Base-by-base conservation (phyloP, 2,888 invertebrate species). In the Amphipoea lucens region DNA sequence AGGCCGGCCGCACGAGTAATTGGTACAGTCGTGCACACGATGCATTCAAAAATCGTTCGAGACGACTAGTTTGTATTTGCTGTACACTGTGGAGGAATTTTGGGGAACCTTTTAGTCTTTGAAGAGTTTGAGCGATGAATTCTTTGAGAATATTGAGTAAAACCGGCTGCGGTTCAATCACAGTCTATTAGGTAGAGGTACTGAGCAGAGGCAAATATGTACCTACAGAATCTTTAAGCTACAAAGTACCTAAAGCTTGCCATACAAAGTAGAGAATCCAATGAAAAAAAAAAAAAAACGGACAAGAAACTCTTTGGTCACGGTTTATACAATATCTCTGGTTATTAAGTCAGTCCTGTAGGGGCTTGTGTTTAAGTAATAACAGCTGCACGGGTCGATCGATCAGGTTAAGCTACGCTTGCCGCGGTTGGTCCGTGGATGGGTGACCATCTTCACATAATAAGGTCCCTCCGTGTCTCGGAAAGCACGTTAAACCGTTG, bases 11-110 rank as follows among this genome's bases (percentile, higher is more conserved):
- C 86, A 89, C 92, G 92, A 90, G 94, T 95, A 95, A 96, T 95
- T 95, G 95, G 92, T 92, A 92, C 92, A 92, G 91, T 91, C 89
- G 91, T 90, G 91, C 92, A 91, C 88, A 90, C 91, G 92, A 87
- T 92, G 93, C 93, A 95, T 94, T 93, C 93, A 93, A 94, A 95
- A 94, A 94, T 92, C 91, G 90, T 83, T 88, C 76, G 81, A 87
- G 84, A 83, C 48, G 67, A 79, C 72, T 29, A n/a, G 57, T 63
- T 75, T 80, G 79, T 73, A 83, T 80, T 88, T 81, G 67, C 51
- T 73, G 74, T 80, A 79, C 82, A 88, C 81, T 86, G 54, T 51
- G 51, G 51, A 54, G 75, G 54, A 68, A 71, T 60, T 57, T 45
- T 6, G 3, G 2, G 45, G 51, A n/a, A 66, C 57, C 40, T 74